Conservation (phyloP, 2,888 invertebrate genomes). For the Troides aeacus region DNA sequence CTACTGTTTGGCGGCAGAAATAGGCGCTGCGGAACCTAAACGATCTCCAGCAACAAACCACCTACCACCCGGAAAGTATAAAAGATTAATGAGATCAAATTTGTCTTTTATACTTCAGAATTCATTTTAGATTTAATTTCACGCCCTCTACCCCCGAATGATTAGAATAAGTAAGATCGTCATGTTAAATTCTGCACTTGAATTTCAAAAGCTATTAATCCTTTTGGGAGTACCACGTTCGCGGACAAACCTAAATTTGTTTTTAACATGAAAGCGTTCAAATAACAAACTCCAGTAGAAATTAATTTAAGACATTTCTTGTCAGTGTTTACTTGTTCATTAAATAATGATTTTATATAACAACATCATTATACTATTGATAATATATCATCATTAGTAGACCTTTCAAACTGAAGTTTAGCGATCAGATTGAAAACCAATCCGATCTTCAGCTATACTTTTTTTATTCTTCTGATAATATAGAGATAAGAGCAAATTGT, state of each 20-base stretch:
- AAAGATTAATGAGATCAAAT: not conserved
- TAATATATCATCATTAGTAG: no score
- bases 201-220: constrained; percentile 16
- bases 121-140: constrained; percentile 10
- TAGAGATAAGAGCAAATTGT: no score
- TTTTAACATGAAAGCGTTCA: constrained; percentile 8
- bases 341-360: no score
- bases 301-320: not conserved
- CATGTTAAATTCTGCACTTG: constrained; percentile 12
- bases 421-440: no score
- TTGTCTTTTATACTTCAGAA: not conserved
- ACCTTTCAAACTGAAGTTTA: no score
- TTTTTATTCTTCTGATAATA: no score
- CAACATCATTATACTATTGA: no score
- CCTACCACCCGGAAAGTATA: not conserved
- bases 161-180: constrained; percentile 18
- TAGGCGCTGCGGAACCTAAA: no score
- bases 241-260: constrained; percentile 7
- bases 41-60: no score
- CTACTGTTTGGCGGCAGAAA: no score
- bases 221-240: not conserved
- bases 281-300: not conserved
- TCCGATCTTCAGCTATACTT: no score
- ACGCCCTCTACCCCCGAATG: not conserved
- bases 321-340: not conserved